Conservation (phyloP, 2,797 vertebrate species). For the Lutjanus campechanus region DNA sequence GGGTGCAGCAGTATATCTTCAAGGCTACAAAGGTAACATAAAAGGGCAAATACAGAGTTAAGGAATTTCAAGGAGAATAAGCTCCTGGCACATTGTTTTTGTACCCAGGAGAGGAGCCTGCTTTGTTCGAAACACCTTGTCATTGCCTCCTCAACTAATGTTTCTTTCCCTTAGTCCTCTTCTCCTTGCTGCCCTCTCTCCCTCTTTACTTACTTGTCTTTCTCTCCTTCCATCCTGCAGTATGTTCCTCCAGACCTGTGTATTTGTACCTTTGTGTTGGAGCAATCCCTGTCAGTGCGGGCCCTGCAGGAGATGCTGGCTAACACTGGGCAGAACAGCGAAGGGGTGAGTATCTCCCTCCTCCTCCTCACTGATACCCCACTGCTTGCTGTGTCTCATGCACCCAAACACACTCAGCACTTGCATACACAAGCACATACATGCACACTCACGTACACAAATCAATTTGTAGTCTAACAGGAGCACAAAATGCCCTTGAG, state of each 20-base stretch:
- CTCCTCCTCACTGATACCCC: background rate
- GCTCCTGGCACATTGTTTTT: slow-evolving; percentile 3
- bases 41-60: background rate
- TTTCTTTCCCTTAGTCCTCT: slow-evolving; percentile 5
- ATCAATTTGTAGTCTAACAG: slow-evolving; percentile 3
- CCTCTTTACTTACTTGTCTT: background rate
- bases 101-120: slow-evolving; percentile 1
- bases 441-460: slow-evolving; percentile 20
- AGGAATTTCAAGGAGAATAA: slow-evolving; percentile 16
- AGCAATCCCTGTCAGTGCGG: slow-evolving; percentile 96
- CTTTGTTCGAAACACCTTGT: slow-evolving; percentile 21
- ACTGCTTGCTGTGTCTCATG: slow-evolving; percentile 3
- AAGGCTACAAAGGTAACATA: background rate
- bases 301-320: slow-evolving; percentile 99
- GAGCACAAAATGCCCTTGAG: slow-evolving; percentile 15
- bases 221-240: slow-evolving; percentile 77
- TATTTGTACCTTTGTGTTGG: slow-evolving; percentile 97
- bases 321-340: slow-evolving; percentile 89
- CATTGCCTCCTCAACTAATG: slow-evolving; percentile 18
- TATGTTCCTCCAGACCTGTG: slow-evolving; percentile 97
- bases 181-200: background rate
- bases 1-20: background rate
- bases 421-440: slow-evolving; percentile 3
- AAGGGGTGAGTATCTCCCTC: slow-evolving; percentile 91
- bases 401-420: slow-evolving; percentile 9